Evolutionary conservation across 64 coral and sea anemone genomes (phyloP).

Genomic region (Catalaphyllia jardinei): DNA sequence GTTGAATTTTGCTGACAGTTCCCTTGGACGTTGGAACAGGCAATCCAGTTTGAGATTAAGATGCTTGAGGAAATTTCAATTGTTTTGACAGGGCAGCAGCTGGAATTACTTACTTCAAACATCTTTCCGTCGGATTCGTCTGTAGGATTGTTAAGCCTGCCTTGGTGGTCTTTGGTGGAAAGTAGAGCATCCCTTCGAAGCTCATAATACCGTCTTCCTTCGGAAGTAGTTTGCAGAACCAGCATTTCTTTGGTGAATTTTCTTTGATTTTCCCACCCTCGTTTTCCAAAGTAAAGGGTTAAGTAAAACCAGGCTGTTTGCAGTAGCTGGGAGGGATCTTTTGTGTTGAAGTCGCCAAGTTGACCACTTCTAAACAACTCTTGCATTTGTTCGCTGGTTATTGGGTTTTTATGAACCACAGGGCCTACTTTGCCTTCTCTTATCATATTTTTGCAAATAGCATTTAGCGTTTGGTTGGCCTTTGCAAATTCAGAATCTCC

Average conservation of each 20-base stretch:
- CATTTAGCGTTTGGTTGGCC: no score
- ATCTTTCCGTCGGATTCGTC: constrained; percentile 60
- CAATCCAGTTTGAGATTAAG: constrained; percentile 31
- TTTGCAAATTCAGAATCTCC: no score
- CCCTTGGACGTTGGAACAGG: constrained; percentile 47
- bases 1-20: constrained; percentile 26
- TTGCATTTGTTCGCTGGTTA: constrained; percentile 53
- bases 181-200: not conserved
- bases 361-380: constrained; percentile 10
- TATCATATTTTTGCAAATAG: no score
- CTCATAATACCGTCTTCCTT: constrained; percentile 52
- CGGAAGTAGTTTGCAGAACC: constrained; percentile 4
- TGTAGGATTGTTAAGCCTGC: not conserved
- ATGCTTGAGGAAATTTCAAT: constrained; percentile 14
- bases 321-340: constrained; percentile 8
- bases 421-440: constrained; percentile 31
- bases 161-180: constrained; percentile 54
- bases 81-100: constrained; percentile 45
- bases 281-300: constrained; percentile 53
- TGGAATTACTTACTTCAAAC: constrained; percentile 52
- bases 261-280: constrained; percentile 58
- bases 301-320: constrained; percentile 46
- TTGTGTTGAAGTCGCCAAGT: constrained; percentile 20
- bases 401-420: constrained; percentile 39
- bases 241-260: constrained; percentile 42